These are phyloP conservation scores for Pygoscelis antarcticus DNA, from an alignment of 2,113 vertebrate genomes.

Conservation along the genomic window DNA sequence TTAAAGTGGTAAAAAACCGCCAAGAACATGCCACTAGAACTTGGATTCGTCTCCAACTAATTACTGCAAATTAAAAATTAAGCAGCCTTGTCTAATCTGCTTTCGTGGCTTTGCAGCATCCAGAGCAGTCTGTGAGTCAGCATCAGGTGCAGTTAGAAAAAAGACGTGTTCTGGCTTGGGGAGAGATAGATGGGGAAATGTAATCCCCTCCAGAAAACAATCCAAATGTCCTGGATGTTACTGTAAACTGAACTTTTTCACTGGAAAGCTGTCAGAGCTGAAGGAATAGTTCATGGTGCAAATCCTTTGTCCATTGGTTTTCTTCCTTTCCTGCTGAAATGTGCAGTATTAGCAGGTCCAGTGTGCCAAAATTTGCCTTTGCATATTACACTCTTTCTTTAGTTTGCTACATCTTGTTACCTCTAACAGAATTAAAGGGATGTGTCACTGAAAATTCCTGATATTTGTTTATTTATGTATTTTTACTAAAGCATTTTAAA, in stretches of 20 bases:
- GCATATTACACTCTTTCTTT: accelerated
- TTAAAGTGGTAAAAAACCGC: background rate
- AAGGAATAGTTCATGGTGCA: background rate
- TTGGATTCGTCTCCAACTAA: background rate
- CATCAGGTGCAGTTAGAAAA: constrained; percentile 34
- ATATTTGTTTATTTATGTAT: background rate
- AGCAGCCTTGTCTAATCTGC: background rate
- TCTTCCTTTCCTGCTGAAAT: background rate
- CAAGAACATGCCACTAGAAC: background rate
- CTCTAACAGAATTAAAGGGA: background rate
- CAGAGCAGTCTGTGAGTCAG: constrained; percentile 19
- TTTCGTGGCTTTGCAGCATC: background rate
- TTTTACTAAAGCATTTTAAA: background rate
- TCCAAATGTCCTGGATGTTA: background rate
- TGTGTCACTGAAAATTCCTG: background rate
- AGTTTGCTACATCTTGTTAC: background rate
- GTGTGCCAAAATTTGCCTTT: background rate
- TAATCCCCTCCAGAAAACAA: background rate
- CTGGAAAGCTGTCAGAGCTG: background rate
- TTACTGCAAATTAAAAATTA: constrained; percentile 32
- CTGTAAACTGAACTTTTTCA: background rate
- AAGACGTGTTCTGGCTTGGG: background rate
- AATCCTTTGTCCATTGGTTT: background rate
- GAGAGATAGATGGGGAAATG: background rate
- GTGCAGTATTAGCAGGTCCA: background rate